Conservation (phyloP, 2,113 vertebrate genomes). For the Tragulus kanchil region DNA sequence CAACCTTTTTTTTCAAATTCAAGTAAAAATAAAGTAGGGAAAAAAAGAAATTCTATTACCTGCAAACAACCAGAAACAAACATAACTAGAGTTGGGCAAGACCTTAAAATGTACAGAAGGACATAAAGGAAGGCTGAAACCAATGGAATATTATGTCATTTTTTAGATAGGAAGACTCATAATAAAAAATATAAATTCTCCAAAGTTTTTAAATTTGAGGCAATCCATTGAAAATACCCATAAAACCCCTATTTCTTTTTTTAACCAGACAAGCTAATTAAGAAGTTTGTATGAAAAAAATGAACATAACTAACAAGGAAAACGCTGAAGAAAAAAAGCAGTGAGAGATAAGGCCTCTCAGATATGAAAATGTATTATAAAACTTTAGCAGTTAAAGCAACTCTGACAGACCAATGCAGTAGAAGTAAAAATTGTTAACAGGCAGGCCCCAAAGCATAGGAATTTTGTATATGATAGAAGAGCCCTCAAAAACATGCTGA, state of each 20-base stretch:
- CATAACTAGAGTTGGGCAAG: neutral
- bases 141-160: neutral
- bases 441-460: neutral
- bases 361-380: neutral
- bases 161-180: neutral
- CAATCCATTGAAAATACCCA: neutral
- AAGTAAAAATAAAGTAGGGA: neutral
- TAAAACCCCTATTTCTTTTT: neutral
- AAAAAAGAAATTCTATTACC: neutral
- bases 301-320: neutral
- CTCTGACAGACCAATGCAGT: neutral
- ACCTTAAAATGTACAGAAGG: neutral
- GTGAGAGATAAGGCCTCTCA: neutral
- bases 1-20: neutral
- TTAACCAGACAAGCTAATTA: neutral
- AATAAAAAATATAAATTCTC: constrained; percentile 13
- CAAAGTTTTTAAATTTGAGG: neutral
- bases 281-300: neutral
- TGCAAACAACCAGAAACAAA: neutral
- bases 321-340: neutral
- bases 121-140: neutral
- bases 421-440: neutral
- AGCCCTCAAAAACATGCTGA: too few relatives aligned
- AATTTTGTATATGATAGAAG: neutral
- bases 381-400: neutral